Percentiles rank a stretch among this genome's conserved stretches.
These are phyloP conservation scores for Tiliacea aurago DNA, from an alignment of 2,888 invertebrate species.

Conservation along the genomic window DNA sequence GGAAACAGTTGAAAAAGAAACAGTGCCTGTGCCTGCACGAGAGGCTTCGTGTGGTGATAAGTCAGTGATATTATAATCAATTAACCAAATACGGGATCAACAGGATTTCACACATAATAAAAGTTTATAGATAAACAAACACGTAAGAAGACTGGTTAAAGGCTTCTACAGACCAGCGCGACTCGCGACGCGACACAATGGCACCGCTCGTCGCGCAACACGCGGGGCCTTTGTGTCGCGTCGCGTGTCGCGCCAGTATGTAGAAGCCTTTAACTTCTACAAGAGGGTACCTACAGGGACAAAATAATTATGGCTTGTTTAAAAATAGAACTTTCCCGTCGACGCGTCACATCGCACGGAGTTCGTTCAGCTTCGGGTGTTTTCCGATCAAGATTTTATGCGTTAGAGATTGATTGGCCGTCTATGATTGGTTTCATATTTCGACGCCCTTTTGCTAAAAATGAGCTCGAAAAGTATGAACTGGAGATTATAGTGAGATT, in stretches of 20 bases:
- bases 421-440: slow-evolving; percentile 44
- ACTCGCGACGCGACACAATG: too few species aligned
- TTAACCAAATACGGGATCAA: not conserved
- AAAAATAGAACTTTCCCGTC: slow-evolving; percentile 18
- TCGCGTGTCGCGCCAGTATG: too few species aligned
- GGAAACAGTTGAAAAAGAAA: not conserved
- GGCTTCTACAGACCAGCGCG: too few species aligned
- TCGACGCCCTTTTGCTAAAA: not conserved
- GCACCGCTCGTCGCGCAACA: too few species aligned
- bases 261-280: too few species aligned
- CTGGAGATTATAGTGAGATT: not conserved
- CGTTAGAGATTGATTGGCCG: slow-evolving; percentile 32
- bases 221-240: too few species aligned
- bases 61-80: not conserved
- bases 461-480: not conserved
- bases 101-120: not conserved
- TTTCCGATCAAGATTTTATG: slow-evolving; percentile 26
- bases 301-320: slow-evolving; percentile 3
- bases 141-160: too few species aligned
- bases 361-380: slow-evolving; percentile 9
- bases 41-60: not conserved
- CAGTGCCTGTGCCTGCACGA: not conserved
- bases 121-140: not conserved
- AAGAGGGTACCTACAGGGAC: not conserved
- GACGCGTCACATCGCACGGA: not conserved